Evolutionary conservation across 2,888 invertebrate genomes (phyloP), one percentile per base, ranked within the genome.

Genomic region (Nudaria mundana): DNA sequence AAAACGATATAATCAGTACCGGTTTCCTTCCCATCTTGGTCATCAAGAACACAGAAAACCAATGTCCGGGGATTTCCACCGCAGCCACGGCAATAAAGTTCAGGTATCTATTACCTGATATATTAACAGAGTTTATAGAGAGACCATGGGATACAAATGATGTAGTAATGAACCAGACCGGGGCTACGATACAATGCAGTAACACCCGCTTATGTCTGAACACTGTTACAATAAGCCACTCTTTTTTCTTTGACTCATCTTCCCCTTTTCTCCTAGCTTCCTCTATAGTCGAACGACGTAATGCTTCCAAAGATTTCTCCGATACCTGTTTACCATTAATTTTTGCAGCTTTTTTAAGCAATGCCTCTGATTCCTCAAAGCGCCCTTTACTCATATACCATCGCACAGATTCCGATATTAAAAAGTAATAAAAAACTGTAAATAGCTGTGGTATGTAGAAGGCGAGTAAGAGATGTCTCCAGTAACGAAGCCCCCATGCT

Each of bases 331-430:
- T 79, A 5, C 87, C 88, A 49, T 94, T 94, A 0, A 91, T 77
- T 51, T 75, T 79, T 0, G 94, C 93, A 3, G 93, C 92, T 44
- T 86, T 89, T 26, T 89, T 87, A 5, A 94, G 76, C 1, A 93
- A 90, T 11, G 71, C 73, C 55, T 92, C 91, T 0, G 94, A 93
- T 48, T 93, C 91, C 11, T 92, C 90, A 44, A 90, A 90, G 41
- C 91, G 89, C 0, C 92, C 92, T 63, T 93, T 93, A 37, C 93
- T 92, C 54, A 95, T 79, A 34, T 95, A 90, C 96, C 96, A 96
- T 43, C 95, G 90, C 1, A 94, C 89, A 8, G 94, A 94, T 75
- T 94, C 94, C 0, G 93, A 91, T 46, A 93, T 78, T 5, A 93
- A 62, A 92, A 93, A 93, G 51, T 92, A 91, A 62, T 93, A 93